phyloP scores from a whole-genome alignment of 2,797 vertebrate species.

The Hephaestus fuliginosus region DNA sequence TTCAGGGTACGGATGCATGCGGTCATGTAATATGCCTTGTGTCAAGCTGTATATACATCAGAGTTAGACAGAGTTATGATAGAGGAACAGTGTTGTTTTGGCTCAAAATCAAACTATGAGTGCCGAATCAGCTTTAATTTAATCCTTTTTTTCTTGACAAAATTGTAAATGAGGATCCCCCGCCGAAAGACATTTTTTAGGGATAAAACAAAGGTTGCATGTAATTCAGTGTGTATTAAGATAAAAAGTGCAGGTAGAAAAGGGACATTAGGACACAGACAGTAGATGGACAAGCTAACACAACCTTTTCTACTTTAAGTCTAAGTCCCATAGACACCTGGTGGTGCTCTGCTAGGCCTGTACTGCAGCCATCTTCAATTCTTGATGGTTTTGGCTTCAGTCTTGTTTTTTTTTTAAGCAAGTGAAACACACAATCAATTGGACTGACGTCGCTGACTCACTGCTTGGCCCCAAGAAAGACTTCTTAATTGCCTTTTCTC shows the following conservation, averaged over 20 bases:
- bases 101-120: slow-evolving; percentile 8
- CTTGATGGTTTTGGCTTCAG: not conserved
- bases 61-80: not conserved
- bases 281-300: not conserved
- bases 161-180: no score
- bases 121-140: not conserved
- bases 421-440: slow-evolving; percentile 13
- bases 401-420: not conserved
- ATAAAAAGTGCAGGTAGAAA: not conserved
- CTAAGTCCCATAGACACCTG: not conserved
- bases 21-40: not conserved
- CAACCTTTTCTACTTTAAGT: not conserved
- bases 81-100: not conserved
- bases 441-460: slow-evolving; percentile 1
- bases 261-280: not conserved
- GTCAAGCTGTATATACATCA: slow-evolving; percentile 4
- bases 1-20: slow-evolving; percentile 17
- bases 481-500: not conserved
- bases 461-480: not conserved
- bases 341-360: not conserved
- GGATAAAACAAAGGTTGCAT: no score
- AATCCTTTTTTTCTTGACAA: not conserved
- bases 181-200: no score
- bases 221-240: not conserved
- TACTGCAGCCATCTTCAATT: slow-evolving; percentile 1